A percentile compares a stretch with the other conserved stretches of the same genome.
These are phyloP conservation scores for Drosophila nr. fundita DNA, from an alignment of 2,888 invertebrate species.

Conservation along the genomic window DNA sequence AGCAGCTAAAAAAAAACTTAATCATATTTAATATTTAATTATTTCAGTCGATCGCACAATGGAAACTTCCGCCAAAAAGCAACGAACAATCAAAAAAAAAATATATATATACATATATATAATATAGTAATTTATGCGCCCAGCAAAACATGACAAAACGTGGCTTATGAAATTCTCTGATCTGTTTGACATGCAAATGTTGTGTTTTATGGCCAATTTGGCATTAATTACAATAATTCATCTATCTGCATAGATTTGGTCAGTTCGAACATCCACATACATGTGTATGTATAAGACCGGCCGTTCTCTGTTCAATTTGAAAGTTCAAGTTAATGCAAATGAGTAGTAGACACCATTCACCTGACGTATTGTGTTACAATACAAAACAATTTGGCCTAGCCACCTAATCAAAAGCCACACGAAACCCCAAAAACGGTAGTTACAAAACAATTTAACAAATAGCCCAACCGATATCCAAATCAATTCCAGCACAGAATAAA, in stretches of 20 bases:
- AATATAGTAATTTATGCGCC: slow-evolving; percentile 42
- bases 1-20: slow-evolving; percentile 33
- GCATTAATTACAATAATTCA: slow-evolving; percentile 76
- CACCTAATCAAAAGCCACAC: slow-evolving; percentile 24
- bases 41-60: slow-evolving; percentile 73
- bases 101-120: slow-evolving; percentile 3
- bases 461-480: slow-evolving; percentile 44
- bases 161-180: slow-evolving; percentile 55
- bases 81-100: slow-evolving; percentile 38
- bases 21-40: slow-evolving; percentile 79
- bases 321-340: slow-evolving; percentile 62
- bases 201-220: slow-evolving; percentile 79
- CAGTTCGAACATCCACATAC: not conserved
- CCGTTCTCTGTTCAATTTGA: slow-evolving; percentile 37
- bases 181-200: slow-evolving; percentile 78
- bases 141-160: slow-evolving; percentile 44
- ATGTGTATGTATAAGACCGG: not conserved
- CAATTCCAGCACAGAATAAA: slow-evolving; percentile 42
- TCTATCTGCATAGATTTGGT: slow-evolving; percentile 20
- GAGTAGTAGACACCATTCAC: slow-evolving; percentile 54
- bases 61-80: slow-evolving; percentile 65
- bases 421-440: slow-evolving; percentile 51
- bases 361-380: slow-evolving; percentile 31
- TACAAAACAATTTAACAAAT: slow-evolving; percentile 59
- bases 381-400: not conserved